Evolutionary conservation across 2,113 vertebrate genomes (phyloP), one percentile per base, ranked within the genome.

Genomic region (Pogonocichla stellata): DNA sequence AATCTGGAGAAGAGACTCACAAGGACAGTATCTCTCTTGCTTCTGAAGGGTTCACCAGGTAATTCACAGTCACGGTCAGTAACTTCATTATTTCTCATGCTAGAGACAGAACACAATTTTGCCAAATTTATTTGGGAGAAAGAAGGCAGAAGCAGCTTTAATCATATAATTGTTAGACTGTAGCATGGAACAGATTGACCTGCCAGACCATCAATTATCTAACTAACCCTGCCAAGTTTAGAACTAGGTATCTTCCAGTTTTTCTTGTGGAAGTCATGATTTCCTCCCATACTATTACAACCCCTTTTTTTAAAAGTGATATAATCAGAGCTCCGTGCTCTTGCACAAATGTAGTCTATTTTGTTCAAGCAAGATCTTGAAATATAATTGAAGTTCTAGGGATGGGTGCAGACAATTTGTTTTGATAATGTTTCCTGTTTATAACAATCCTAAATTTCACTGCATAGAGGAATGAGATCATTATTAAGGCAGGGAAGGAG

Each of bases 351-450:
- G 31, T 3, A 82, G 54, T 24, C 48, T 70, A 84, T 84, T 96
- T 90, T 83, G 33, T 81, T 79, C 72, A 61, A 88, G 57, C 12
- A 73, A 78, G 61, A 70, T 92, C 70, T 78, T 88, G 82, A 92
- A 92, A 92, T 86, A 84, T 57, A 86, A 92, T 20, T 86, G 67
- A 92, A 91, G 77, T 74, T 89, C 56, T 45, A 58, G 73, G 77
- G 77, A n/a, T 87, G 78, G 51, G 36, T 57, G 53, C 33, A 82
- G 66, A 12, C 64, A 79, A 64, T 79, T 92, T 93, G 89, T 86
- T 95, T 97, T 95, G 87, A 93, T 81, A 83, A 66, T 40, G 45
- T 50, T 97, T 97, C 96, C 95, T 97, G 95, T 93, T 96, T 97
- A 88, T 51, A 92, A 38, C 67, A 86, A 91, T 51, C 57, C 43